Conservation (phyloP, 2,797 vertebrate species). For the Petrocephalus schoutedeni region DNA sequence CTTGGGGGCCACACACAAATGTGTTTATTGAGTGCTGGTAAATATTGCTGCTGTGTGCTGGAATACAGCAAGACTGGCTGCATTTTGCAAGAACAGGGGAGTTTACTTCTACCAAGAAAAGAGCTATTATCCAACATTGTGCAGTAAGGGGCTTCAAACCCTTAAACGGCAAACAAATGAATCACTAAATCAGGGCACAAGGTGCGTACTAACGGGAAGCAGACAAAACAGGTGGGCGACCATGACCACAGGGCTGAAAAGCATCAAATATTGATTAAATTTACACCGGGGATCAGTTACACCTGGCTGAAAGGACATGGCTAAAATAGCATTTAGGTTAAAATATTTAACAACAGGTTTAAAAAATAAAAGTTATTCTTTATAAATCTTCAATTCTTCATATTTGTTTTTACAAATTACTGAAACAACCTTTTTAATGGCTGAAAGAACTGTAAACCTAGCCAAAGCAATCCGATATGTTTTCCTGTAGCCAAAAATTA, state of each 20-base stretch:
- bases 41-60: background rate
- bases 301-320: background rate
- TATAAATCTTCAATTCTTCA: background rate
- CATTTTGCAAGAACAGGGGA: too few species aligned
- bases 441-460: background rate
- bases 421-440: background rate
- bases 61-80: background rate
- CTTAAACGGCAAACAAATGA: background rate
- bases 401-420: background rate
- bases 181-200: background rate
- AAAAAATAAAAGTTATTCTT: background rate
- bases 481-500: background rate
- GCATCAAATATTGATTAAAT: slow-evolving; percentile 3
- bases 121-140: background rate
- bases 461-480: background rate
- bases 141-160: background rate
- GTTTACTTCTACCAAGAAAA: background rate
- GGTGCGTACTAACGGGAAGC: background rate
- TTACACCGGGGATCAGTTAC: slow-evolving; percentile 4
- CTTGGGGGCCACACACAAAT: background rate
- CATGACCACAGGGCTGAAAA: slow-evolving; percentile 6
- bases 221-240: slow-evolving; percentile 16
- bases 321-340: background rate
- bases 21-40: background rate
- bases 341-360: background rate